These are phyloP conservation scores for Mormyrus iriodes DNA, from an alignment of 2,113 vertebrate species.

Conservation along the genomic window DNA sequence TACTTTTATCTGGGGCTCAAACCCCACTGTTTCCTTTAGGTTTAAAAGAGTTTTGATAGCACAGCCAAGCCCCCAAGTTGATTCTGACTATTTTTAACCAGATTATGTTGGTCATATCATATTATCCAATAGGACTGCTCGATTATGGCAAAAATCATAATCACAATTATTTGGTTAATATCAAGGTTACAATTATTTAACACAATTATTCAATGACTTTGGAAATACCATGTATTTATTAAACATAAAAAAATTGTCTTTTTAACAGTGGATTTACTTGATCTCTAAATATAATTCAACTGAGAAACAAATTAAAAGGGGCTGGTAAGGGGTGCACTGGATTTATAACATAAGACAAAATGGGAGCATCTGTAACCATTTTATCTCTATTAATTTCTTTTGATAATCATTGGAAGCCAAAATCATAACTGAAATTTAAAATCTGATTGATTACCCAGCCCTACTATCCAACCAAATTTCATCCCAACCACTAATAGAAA, in stretches of 20 bases:
- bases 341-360: neutral
- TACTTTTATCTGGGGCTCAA: slow-evolving; percentile 21
- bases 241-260: neutral
- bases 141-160: neutral
- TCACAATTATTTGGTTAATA: neutral
- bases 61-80: neutral
- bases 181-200: neutral
- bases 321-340: neutral
- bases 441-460: neutral
- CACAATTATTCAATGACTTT: neutral
- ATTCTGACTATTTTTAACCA: neutral
- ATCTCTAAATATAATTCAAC: neutral
- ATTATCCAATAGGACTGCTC: neutral
- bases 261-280: neutral
- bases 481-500: neutral
- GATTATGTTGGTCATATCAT: neutral
- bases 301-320: neutral
- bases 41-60: slow-evolving; percentile 23
- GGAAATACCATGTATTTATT: neutral
- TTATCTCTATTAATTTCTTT: neutral
- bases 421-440: neutral
- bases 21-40: slow-evolving; percentile 23
- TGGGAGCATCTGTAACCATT: neutral
- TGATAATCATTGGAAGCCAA: neutral
- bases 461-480: neutral